These are phyloP conservation scores for Drosophila nebulosa DNA, from an alignment of 1,140 invertebrate genomes.

Conservation along the genomic window DNA sequence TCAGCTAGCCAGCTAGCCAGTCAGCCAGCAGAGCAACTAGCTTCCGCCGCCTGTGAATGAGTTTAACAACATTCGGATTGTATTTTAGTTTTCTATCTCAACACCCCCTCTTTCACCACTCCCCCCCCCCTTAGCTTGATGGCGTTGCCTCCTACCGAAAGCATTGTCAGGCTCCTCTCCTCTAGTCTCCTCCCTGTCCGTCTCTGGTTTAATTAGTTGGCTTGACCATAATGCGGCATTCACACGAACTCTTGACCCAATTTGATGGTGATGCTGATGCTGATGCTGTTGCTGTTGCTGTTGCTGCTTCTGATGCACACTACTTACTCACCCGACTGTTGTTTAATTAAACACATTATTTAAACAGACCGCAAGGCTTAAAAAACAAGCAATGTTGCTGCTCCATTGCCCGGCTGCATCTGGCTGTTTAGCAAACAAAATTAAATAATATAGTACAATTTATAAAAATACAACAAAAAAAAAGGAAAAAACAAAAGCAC, in stretches of 20 bases:
- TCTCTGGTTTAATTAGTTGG: slow-evolving; percentile 49
- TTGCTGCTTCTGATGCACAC: not conserved
- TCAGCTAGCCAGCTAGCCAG: not conserved
- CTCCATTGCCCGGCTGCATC: not conserved
- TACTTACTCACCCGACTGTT: slow-evolving; percentile 23
- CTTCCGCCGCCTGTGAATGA: slow-evolving; percentile 59
- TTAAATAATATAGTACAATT: slow-evolving; percentile 25
- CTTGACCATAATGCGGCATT: slow-evolving; percentile 46
- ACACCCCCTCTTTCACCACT: not conserved
- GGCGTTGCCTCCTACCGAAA: not conserved
- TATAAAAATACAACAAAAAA: slow-evolving; percentile 22
- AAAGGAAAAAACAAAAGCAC: not conserved
- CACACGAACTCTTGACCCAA: slow-evolving; percentile 46
- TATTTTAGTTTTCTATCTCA: slow-evolving; percentile 13
- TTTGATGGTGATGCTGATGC: slow-evolving; percentile 8
- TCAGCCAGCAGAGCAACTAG: not conserved
- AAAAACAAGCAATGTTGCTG: slow-evolving; percentile 17
- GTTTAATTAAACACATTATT: slow-evolving; percentile 72
- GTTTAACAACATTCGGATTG: slow-evolving; percentile 53
- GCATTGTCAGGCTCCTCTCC: slow-evolving; percentile 6
- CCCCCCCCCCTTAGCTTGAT: not conserved
- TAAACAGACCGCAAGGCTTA: slow-evolving; percentile 51
- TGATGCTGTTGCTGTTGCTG: slow-evolving; percentile 11
- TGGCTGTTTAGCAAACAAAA: slow-evolving; percentile 9
- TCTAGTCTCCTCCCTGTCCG: not conserved